Evolutionary conservation across 2,113 vertebrate species (phyloP).

Genomic region (Triplophysa siluroides): DNA sequence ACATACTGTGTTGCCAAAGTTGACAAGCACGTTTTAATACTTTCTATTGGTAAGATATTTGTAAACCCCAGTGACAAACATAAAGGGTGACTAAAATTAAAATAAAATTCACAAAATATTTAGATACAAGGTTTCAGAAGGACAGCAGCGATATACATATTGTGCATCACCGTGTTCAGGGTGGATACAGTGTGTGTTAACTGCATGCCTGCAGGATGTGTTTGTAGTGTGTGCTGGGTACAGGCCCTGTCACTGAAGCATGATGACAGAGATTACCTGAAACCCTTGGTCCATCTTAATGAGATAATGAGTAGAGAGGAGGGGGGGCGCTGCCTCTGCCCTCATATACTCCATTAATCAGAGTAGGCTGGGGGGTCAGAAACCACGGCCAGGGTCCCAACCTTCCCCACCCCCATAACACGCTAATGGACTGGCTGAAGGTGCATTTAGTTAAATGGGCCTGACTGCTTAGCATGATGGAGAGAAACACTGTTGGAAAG

Average conservation of each 20-base stretch:
- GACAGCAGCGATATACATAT: no score
- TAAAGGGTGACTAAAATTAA: no score
- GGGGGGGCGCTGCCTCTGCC: constrained; percentile 67
- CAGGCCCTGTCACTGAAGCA: constrained; percentile 63
- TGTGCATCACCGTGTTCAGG: not conserved
- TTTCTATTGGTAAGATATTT: no score
- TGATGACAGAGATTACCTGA: constrained; percentile 77
- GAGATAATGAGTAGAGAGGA: constrained; percentile 71
- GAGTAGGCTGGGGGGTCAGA: constrained; percentile 66
- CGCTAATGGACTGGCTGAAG: constrained; percentile 70
- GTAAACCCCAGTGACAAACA: no score
- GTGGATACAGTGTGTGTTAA: not conserved
- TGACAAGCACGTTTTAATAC: no score
- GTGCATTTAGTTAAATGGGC: constrained; percentile 71
- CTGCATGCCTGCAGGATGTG: constrained; percentile 26
- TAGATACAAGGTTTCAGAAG: no score
- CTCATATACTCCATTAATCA: constrained; percentile 78
- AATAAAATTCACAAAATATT: no score
- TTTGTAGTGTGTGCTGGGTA: constrained; percentile 52
- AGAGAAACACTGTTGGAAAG: constrained; percentile 8
- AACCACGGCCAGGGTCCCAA: constrained; percentile 61
- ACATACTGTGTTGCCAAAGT: no score
- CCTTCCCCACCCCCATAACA: constrained; percentile 63
- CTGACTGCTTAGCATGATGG: constrained; percentile 54
- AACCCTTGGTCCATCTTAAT: constrained; percentile 71